Evolutionary conservation across 1,140 invertebrate species (phyloP).

Genomic region (Tetragnatha versicolor): DNA sequence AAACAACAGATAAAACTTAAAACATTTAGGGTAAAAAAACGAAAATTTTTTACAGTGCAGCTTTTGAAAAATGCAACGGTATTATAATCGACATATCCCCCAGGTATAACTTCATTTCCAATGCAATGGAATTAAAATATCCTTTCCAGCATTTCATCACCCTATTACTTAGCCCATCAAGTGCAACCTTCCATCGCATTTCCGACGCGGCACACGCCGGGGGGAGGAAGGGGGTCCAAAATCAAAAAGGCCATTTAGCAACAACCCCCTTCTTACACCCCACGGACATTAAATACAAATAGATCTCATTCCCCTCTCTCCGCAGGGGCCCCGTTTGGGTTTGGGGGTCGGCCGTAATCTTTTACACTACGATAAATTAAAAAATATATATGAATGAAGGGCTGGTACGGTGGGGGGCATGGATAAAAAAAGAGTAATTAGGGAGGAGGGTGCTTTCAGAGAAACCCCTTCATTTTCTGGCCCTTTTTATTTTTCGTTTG

Average conservation of each 20-base stretch:
- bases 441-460: neutral
- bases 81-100: too few relatives aligned
- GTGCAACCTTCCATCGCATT: too few relatives aligned
- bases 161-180: neutral
- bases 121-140: too few relatives aligned
- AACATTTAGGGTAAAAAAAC: too few relatives aligned
- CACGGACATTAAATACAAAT: conserved; percentile 53
- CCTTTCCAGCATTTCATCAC: too few relatives aligned
- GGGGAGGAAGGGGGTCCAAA: neutral
- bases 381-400: conserved; percentile 37
- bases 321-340: conserved; percentile 41
- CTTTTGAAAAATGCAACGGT: too few relatives aligned
- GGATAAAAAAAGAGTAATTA: neutral
- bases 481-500: conserved; percentile 17
- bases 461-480: conserved; percentile 31
- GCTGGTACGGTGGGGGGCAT: neutral
- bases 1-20: too few relatives aligned
- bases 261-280: neutral
- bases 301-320: conserved; percentile 51
- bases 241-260: conserved; percentile 40
- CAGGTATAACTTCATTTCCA: too few relatives aligned
- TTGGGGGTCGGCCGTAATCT: conserved; percentile 43
- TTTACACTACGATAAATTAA: conserved; percentile 46
- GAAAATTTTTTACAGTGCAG: too few relatives aligned
- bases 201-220: neutral